Percentiles rank a stretch among this genome's conserved stretches.
These are phyloP conservation scores for Cryptocephalus primarius DNA, from an alignment of 2,888 invertebrate species.

Conservation along the genomic window DNA sequence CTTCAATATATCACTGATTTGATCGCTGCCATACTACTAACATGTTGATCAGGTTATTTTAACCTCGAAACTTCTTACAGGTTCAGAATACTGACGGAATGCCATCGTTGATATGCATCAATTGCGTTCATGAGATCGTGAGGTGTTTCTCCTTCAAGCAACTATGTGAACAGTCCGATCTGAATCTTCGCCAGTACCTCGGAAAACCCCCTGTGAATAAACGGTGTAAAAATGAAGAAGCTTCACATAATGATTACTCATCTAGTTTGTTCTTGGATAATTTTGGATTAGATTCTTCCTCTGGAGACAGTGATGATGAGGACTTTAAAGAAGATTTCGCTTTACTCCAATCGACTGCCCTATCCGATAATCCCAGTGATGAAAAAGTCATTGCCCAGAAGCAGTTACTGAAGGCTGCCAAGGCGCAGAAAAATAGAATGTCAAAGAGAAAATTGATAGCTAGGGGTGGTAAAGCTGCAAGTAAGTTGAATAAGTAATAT, in stretches of 20 bases:
- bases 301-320: conserved; percentile 29
- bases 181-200: conserved; percentile 34
- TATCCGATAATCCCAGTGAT: conserved; percentile 26
- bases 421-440: conserved; percentile 29
- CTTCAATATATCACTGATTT: no score
- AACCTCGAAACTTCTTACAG: conserved; percentile 18
- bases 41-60: no score
- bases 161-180: conserved; percentile 39
- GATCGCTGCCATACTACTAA: no score
- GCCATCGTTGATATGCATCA: conserved; percentile 37
- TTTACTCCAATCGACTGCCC: conserved; percentile 19
- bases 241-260: conserved; percentile 19
- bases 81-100: conserved; percentile 37
- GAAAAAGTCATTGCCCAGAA: conserved; percentile 36
- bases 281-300: conserved; percentile 31
- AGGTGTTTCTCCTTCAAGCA: conserved; percentile 39
- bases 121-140: conserved; percentile 39
- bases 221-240: conserved; percentile 24
- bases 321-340: conserved; percentile 29
- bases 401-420: conserved; percentile 33
- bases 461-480: conserved; percentile 23
- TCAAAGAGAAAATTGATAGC: conserved; percentile 31
- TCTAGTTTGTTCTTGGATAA: conserved; percentile 25
- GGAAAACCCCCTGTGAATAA: conserved; percentile 27
- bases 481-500: conserved; percentile 10